A percentile compares a stretch with the other conserved stretches of the same genome.
phyloP scores from a whole-genome alignment of 1,140 invertebrate species.

The Teleogryllus occipitalis region DNA sequence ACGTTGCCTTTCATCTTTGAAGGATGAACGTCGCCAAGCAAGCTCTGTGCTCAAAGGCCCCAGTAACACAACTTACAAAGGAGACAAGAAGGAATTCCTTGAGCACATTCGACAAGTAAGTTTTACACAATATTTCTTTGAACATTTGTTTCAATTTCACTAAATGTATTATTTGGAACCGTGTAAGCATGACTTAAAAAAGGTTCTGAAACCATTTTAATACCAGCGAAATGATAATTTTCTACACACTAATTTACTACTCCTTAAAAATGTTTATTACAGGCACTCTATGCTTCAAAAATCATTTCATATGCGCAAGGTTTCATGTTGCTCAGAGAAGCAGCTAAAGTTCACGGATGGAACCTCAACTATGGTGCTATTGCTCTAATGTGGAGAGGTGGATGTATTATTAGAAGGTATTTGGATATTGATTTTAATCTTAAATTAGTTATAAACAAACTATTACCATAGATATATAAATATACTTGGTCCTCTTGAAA shows the following conservation, averaged over 20 bases:
- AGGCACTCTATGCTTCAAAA: slow-evolving; percentile 95
- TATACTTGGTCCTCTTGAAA: too few relatives aligned
- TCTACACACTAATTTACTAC: neutral
- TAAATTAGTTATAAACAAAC: too few relatives aligned
- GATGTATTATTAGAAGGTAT: slow-evolving; percentile 93
- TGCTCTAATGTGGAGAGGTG: slow-evolving; percentile 98
- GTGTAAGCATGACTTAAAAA: neutral
- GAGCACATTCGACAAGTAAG: slow-evolving; percentile 56
- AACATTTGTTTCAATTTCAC: neutral
- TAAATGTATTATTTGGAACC: neutral
- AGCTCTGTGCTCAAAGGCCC: slow-evolving; percentile 70
- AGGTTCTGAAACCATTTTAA: neutral
- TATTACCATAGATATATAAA: too few relatives aligned
- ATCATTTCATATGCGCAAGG: slow-evolving; percentile 99
- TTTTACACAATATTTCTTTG: neutral
- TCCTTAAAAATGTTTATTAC: slow-evolving; percentile 25
- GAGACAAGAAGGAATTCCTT: slow-evolving; percentile 74
- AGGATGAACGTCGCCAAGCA: slow-evolving; percentile 70
- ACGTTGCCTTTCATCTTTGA: slow-evolving; percentile 82
- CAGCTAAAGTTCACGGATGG: slow-evolving; percentile 86
- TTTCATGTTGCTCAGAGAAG: slow-evolving; percentile 95
- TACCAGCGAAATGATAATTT: neutral
- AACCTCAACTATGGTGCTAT: slow-evolving; percentile 96
- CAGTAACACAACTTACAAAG: slow-evolving; percentile 42
- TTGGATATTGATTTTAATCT: too few relatives aligned